phyloP scores from a whole-genome alignment of 2,797 vertebrate species.

The Bucorvus abyssinicus region DNA sequence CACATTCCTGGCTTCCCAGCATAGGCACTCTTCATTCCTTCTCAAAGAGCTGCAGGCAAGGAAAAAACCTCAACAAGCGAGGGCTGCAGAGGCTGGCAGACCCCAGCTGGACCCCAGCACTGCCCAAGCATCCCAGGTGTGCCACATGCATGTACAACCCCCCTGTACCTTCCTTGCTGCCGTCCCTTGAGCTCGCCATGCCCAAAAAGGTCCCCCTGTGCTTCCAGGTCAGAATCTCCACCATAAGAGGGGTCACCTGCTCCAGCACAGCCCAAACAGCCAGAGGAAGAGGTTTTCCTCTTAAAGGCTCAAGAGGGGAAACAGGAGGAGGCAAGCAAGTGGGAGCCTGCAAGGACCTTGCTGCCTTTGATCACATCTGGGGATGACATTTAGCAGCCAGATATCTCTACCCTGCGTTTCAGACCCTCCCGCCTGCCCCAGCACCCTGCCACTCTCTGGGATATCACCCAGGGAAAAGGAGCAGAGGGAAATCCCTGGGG shows the following conservation, averaged over 20 bases:
- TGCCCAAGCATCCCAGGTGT: neutral
- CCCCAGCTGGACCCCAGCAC: accelerated
- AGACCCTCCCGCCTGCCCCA: neutral
- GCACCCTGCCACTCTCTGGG: too few relatives aligned
- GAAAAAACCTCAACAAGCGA: neutral
- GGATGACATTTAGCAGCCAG: neutral
- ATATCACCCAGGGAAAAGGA: neutral
- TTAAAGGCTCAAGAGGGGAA: neutral
- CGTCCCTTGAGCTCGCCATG: accelerated
- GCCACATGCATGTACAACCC: too few relatives aligned
- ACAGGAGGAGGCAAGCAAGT: neutral
- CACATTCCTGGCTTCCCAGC: neutral
- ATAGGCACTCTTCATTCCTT: neutral
- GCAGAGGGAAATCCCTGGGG: neutral
- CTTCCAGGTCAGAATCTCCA: neutral
- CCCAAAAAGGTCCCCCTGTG: neutral
- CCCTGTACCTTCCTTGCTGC: neutral
- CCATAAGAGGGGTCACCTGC: accelerated
- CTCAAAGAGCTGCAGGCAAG: neutral
- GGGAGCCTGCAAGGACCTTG: neutral
- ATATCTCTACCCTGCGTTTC: neutral
- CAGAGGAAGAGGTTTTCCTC: neutral
- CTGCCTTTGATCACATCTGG: neutral
- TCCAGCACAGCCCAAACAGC: neutral
- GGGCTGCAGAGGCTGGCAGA: neutral